Conservation (phyloP, 2,113 vertebrate genomes). For the Carassius carassius region DNA sequence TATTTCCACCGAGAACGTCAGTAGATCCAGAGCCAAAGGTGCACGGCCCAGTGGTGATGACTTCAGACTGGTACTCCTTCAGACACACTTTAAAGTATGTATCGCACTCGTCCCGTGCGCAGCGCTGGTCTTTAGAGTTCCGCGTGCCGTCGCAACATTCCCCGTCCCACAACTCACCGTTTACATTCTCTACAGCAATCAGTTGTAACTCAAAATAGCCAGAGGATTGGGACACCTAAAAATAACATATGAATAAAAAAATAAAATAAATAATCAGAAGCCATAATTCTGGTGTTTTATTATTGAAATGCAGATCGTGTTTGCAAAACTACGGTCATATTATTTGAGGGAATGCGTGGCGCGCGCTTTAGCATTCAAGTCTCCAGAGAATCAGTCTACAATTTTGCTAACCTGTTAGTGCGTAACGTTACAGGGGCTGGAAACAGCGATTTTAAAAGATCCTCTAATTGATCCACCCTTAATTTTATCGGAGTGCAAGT, state of each 20-base stretch:
- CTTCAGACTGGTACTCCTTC: too few relatives aligned
- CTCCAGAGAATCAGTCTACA: constrained; percentile 30
- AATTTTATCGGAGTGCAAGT: constrained; percentile 25
- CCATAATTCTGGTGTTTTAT: not conserved
- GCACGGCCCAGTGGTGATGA: too few relatives aligned
- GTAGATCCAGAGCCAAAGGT: too few relatives aligned
- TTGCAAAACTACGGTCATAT: not conserved
- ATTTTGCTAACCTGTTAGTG: not conserved
- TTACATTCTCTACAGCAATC: constrained; percentile 90
- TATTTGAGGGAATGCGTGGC: constrained; percentile 9
- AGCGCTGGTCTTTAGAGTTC: constrained; percentile 81
- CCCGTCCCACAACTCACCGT: constrained; percentile 91
- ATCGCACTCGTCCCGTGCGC: constrained; percentile 92
- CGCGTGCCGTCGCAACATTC: constrained; percentile 91
- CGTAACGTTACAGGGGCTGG: not conserved
- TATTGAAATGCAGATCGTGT: not conserved
- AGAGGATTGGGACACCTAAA: constrained; percentile 89
- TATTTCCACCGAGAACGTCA: too few relatives aligned
- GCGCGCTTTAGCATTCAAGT: constrained; percentile 10
- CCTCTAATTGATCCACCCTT: too few relatives aligned
- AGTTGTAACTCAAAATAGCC: constrained; percentile 99
- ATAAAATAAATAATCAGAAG: not conserved
- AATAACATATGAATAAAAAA: constrained; percentile 70
- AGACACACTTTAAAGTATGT: constrained; percentile 79
- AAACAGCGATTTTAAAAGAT: not conserved